phyloP scores from a whole-genome alignment of 2,888 invertebrate genomes.

The Phaonia tiefii region DNA sequence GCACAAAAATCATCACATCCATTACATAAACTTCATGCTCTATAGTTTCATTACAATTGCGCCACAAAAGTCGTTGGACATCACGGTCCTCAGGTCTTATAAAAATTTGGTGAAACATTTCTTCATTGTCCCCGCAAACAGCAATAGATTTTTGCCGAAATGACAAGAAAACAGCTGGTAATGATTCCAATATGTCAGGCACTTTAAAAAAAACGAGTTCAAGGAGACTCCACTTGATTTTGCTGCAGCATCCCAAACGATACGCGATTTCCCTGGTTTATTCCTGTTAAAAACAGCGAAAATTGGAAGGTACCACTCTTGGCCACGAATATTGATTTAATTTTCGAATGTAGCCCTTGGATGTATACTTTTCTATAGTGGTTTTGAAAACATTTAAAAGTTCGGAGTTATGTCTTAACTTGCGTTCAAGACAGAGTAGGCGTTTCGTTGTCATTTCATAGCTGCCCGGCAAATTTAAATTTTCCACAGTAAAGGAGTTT shows the following conservation, averaged over 20 bases:
- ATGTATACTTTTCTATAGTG: background rate
- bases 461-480: conserved; percentile 2
- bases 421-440: background rate
- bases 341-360: conserved; percentile 16
- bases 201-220: conserved; percentile 1
- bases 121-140: conserved; percentile 49
- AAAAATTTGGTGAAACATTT: conserved; percentile 57
- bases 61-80: conserved; percentile 53
- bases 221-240: conserved; percentile 24
- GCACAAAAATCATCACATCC: conserved; percentile 45
- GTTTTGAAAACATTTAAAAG: background rate
- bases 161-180: conserved; percentile 41
- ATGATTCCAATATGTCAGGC: background rate
- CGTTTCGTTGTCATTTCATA: conserved; percentile 7
- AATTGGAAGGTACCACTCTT: conserved; percentile 33
- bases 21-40: conserved; percentile 19
- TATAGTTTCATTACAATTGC: background rate
- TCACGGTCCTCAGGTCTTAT: conserved; percentile 47
- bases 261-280: conserved; percentile 43
- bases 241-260: conserved; percentile 58
- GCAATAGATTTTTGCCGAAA: conserved; percentile 38
- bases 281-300: conserved; percentile 46
- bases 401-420: background rate
- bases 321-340: background rate
- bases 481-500: too few species aligned